These are phyloP conservation scores for Syndactyla subalaris DNA, from an alignment of 2,797 vertebrate species.

Conservation along the genomic window DNA sequence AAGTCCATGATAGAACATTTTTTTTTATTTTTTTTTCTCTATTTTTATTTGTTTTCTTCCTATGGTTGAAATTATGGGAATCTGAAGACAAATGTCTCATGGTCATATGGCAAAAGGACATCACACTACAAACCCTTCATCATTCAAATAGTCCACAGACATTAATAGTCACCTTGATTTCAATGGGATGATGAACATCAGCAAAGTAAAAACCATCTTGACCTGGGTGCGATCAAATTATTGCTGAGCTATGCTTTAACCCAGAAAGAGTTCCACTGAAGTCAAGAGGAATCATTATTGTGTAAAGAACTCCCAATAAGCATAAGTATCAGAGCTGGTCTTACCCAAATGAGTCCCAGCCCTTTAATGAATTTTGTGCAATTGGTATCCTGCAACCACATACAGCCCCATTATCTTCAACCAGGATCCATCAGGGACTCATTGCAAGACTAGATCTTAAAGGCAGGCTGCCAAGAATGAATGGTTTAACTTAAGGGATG, in stretches of 20 bases:
- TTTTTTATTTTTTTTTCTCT: background rate
- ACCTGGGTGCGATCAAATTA: background rate
- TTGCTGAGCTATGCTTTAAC: background rate
- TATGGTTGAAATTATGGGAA: background rate
- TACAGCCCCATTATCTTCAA: background rate
- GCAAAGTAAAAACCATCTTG: background rate
- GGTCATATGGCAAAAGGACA: background rate
- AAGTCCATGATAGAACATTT: rapidly evolving
- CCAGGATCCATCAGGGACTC: background rate
- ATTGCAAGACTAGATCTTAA: slow-evolving; percentile 24
- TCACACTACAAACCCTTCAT: background rate
- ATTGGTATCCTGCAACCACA: background rate
- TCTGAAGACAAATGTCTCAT: background rate
- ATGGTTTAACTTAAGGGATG: slow-evolving; percentile 31
- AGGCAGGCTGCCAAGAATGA: slow-evolving; percentile 37
- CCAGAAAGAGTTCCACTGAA: background rate
- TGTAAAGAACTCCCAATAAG: background rate
- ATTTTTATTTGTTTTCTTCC: background rate
- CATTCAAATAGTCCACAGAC: background rate
- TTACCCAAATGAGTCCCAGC: background rate
- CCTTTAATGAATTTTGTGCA: slow-evolving; percentile 20
- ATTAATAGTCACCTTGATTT: background rate
- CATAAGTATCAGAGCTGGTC: background rate
- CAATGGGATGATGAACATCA: background rate
- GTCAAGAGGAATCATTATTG: background rate